Evolutionary conservation across 2,797 vertebrate genomes (phyloP).

Genomic region (Macroramphosus scolopax): DNA sequence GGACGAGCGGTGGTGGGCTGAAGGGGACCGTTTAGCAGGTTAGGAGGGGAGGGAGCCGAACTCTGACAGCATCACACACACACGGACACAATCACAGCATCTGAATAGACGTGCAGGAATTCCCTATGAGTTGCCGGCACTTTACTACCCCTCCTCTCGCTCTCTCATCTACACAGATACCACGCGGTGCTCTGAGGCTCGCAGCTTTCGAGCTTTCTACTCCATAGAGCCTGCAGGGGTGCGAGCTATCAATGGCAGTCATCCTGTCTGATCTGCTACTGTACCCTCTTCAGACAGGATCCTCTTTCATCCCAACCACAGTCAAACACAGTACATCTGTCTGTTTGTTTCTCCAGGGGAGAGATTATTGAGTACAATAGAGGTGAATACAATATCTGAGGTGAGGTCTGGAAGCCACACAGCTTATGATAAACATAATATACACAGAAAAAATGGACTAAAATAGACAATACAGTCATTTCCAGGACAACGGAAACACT

Average conservation of each 20-base stretch:
- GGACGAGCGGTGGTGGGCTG: conserved; percentile 17
- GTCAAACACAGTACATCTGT: conserved; percentile 45
- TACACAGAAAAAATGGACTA: too few relatives aligned
- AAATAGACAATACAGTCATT: too few relatives aligned
- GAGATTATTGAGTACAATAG: conserved; percentile 12
- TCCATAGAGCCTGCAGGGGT: conserved; percentile 55
- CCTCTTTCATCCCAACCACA: conserved; percentile 56
- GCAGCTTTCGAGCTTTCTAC: conserved; percentile 52
- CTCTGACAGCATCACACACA: conserved; percentile 19
- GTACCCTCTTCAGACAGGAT: conserved; percentile 51
- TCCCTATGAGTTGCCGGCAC: conserved; percentile 47
- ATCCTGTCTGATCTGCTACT: conserved; percentile 60
- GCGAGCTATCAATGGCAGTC: conserved; percentile 52
- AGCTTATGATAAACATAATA: too few relatives aligned
- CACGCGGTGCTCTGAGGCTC: conserved; percentile 49
- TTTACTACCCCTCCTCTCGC: conserved; percentile 27
- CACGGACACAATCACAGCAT: conserved; percentile 24
- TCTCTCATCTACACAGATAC: conserved; percentile 34
- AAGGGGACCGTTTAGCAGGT: conserved; percentile 63
- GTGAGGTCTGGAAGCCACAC: too few relatives aligned
- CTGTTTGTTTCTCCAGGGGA: conserved; percentile 45
- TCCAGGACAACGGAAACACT: too few relatives aligned
- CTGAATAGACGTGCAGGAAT: conserved; percentile 68
- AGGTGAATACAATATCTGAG: conserved; percentile 12
- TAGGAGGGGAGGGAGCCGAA: conserved; percentile 44